These are phyloP conservation scores for Etheostoma perlongum DNA, from an alignment of 2,797 vertebrate genomes.

Conservation along the genomic window DNA sequence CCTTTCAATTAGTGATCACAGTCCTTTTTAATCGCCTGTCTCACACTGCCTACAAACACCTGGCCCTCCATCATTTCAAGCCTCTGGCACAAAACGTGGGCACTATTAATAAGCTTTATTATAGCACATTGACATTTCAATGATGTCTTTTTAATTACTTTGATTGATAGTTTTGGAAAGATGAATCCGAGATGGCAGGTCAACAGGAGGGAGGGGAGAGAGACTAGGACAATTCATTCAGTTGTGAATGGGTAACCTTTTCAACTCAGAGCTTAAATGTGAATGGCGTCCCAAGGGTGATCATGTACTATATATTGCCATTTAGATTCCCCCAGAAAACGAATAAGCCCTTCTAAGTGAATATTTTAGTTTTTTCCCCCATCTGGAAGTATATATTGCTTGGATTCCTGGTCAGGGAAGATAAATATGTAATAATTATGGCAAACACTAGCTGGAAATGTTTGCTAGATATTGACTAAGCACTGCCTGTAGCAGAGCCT, in stretches of 20 bases:
- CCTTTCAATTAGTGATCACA: conserved; percentile 50
- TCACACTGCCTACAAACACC: conserved; percentile 54
- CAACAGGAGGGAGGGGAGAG: conserved; percentile 6
- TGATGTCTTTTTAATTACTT: conserved; percentile 81
- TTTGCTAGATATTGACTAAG: conserved; percentile 34
- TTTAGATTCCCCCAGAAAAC: conserved; percentile 56
- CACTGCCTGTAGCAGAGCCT: conserved; percentile 8
- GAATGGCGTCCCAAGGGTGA: conserved; percentile 58
- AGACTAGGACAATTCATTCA: conserved; percentile 33
- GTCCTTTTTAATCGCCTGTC: conserved; percentile 42
- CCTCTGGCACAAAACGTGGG: conserved; percentile 42
- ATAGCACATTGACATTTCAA: conserved; percentile 76
- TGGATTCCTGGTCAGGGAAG: conserved; percentile 34
- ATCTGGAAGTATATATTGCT: conserved; percentile 25
- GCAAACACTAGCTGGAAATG: conserved; percentile 20
- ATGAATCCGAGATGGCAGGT: conserved; percentile 41
- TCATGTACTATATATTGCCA: conserved; percentile 52
- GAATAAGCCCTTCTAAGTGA: conserved; percentile 29
- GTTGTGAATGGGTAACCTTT: conserved; percentile 72
- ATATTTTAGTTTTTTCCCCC: conserved; percentile 17
- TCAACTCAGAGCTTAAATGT: conserved; percentile 62
- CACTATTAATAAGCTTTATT: conserved; percentile 70
- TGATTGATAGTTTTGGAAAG: conserved; percentile 74
- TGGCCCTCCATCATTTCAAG: conserved; percentile 52
- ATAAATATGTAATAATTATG: conserved; percentile 42